These are phyloP conservation scores for Syngnathus rostellatus DNA, from an alignment of 2,797 vertebrate species.

Conservation along the genomic window DNA sequence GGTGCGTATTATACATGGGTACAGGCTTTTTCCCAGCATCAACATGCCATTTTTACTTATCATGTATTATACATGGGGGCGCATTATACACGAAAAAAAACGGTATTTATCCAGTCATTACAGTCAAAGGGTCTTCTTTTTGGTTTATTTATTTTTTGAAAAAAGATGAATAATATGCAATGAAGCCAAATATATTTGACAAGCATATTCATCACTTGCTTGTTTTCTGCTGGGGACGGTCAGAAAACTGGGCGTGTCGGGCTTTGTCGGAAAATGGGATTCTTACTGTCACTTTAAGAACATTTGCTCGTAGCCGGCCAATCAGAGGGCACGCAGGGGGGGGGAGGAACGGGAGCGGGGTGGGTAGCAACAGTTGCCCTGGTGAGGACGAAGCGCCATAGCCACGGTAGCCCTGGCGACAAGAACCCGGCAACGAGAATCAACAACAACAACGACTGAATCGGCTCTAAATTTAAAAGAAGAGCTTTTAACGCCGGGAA, in stretches of 20 bases:
- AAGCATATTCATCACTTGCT: neutral
- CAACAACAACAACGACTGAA: constrained; percentile 83
- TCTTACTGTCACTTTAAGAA: constrained; percentile 51
- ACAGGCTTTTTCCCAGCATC: too few relatives aligned
- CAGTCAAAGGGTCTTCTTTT: too few relatives aligned
- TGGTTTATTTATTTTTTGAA: too few relatives aligned
- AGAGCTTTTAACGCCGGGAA: constrained; percentile 64
- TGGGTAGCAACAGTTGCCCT: constrained; percentile 99
- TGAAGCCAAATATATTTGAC: too few relatives aligned
- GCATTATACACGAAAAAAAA: too few relatives aligned
- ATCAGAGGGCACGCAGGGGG: constrained; percentile 57
- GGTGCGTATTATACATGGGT: too few relatives aligned
- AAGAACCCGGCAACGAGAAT: constrained; percentile 97
- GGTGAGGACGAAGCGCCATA: constrained; percentile 99
- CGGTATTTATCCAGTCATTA: too few relatives aligned
- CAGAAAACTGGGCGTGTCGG: constrained; percentile 39
- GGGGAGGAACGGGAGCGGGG: constrained; percentile 70
- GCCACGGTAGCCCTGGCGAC: constrained; percentile 99
- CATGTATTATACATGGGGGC: too few relatives aligned
- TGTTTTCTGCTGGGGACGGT: neutral
- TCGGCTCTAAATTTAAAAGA: constrained; percentile 65
- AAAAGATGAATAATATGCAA: too few relatives aligned
- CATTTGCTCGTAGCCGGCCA: constrained; percentile 49
- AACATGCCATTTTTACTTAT: too few relatives aligned
- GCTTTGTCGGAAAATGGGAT: constrained; percentile 42